Evolutionary conservation across 2,113 vertebrate genomes (phyloP), one percentile per base, ranked within the genome.

Genomic region (Galeopterus variegatus): DNA sequence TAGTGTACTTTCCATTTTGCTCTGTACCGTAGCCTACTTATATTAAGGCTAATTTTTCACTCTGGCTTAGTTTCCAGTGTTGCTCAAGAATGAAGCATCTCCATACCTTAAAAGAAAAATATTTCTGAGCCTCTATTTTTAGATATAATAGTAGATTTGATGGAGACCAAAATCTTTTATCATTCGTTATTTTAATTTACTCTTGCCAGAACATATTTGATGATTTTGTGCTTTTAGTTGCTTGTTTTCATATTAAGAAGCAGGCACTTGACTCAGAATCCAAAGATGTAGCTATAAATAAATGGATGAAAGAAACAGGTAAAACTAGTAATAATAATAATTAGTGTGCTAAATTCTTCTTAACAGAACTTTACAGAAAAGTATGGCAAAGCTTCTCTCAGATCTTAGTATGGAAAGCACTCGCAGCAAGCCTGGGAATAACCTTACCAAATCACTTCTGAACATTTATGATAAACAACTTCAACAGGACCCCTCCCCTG

Each of bases 301-400:
- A 70, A 62, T 87, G 76, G 69, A 69, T 96, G 36, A 86, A 92
- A 95, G 48, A 95, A 95, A 73, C 31, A 79, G 33, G 13, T 77
- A 67, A 83, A 88, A 94, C 73, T 60, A 58, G 48, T 52, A 89
- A 58, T 60, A 58, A 52, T 52, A 89, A 58, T 97, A 90, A 97
- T 83, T 89, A 72, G 88, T 94, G 14, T 98, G 21, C 84, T 94
- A 58, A 94, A 84, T 97, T 97, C 15, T 94, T 98, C 56, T 94
- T 94, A 70, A 97, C 98, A 99, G 99, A 98, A 99, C 98, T 81
- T 97, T 99, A 93, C 99, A 99, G 95, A 98, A 94, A 96, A 99
- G 98, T 69, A 99, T 99, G 98, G 98, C 98, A 92, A 98, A 98
- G 82, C 98, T 99, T 82, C 98, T 99, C 8, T 98, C 98, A 69